Evolutionary conservation across 2,113 vertebrate genomes (phyloP), one percentile per base, ranked within the genome.

Genomic region (Thalassoma bifasciatum): DNA sequence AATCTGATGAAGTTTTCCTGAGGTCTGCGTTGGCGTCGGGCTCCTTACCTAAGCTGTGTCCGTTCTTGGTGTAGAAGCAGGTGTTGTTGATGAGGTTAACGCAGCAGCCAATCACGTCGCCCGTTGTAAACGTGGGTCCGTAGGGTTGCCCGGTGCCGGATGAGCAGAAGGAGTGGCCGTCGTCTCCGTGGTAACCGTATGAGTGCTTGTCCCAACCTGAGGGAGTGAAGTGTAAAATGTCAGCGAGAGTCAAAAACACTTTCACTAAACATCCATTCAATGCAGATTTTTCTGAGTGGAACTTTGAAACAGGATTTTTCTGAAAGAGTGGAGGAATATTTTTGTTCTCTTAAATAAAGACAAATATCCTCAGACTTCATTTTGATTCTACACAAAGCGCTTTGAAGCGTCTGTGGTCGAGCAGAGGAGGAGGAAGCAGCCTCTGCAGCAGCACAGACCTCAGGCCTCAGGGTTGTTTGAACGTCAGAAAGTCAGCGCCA

Each of bases 181-280:
- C 98, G 0, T 99, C 98, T 4, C 98, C 98, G 0, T 99, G 98
- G 92, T 99, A 99, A 91, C 98, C 98, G 74, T 99, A 99, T 3
- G 98, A 99, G 92, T 99, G 97, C 74, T 99, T 99, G 90, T 99
- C 98, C 98, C 98, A 99, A 81, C 98, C 98, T 99, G 89, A 60
- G 46, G 26, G 34, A 63, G 42, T 0, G 6, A 75, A 10, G 36
- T 11, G 46, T 37, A 56, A 42, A 53, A 36, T 8, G 51, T 9
- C 54, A 50, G 2, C 0, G 1, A 30, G 30, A 30, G 30, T 3
- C 30, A 30, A 30, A 30, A 30, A 30, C 30, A 30, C 30, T 6
- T 30, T 6, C 30, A 4, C 30, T 30, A 6, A 30, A 30, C 30
- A 30, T 6, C 30, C 30, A 4, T 30, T 30, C 30, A 30, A 3